These are phyloP conservation scores for Alca torda DNA, from an alignment of 2,797 vertebrate genomes.

Conservation along the genomic window DNA sequence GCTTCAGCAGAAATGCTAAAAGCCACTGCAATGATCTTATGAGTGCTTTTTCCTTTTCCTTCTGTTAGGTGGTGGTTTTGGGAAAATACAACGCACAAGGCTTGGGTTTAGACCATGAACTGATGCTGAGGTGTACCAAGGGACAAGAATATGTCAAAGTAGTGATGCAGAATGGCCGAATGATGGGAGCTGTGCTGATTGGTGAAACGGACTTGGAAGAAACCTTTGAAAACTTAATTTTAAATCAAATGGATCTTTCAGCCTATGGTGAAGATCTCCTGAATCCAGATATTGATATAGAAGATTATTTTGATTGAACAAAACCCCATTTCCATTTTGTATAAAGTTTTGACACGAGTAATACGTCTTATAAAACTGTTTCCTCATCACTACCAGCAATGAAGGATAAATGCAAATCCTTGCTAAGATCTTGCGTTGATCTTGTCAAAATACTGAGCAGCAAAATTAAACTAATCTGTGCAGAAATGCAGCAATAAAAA, in stretches of 20 bases:
- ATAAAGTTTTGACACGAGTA: neutral
- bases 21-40: neutral
- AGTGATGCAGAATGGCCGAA: conserved; percentile 85
- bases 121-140: conserved; percentile 91
- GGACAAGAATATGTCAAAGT: conserved; percentile 91
- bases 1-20: neutral
- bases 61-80: conserved; percentile 87
- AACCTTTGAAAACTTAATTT: conserved; percentile 97
- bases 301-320: conserved; percentile 94
- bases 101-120: conserved; percentile 85
- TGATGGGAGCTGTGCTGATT: conserved; percentile 92
- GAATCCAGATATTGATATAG: conserved; percentile 92
- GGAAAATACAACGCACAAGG: conserved; percentile 94
- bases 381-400: neutral
- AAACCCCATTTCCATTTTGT: neutral
- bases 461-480: neutral
- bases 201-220: conserved; percentile 96
- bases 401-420: neutral
- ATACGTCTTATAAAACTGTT: neutral
- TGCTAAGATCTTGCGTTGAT: neutral
- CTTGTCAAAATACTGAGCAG: neutral
- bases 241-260: conserved; percentile 95
- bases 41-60: neutral
- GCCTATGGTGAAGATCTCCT: conserved; percentile 89
- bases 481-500: neutral